Conservation (phyloP, 1,140 invertebrate genomes). For the Lordiphosa mommai region DNA sequence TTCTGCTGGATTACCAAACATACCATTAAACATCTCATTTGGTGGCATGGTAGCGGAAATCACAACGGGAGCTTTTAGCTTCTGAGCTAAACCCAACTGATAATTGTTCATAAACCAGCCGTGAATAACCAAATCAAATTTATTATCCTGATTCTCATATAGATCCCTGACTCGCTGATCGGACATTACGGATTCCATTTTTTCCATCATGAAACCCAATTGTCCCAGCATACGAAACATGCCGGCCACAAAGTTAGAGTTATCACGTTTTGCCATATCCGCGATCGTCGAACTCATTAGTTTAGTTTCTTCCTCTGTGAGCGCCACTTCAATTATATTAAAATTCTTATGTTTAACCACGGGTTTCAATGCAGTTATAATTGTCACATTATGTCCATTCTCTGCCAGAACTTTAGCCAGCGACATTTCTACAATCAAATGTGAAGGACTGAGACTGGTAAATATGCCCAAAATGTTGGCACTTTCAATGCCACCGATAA, state of each 20-base stretch:
- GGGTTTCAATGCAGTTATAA: slow-evolving; percentile 43
- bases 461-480: slow-evolving; percentile 60
- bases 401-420: slow-evolving; percentile 48
- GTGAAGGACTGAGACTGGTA: slow-evolving; percentile 42
- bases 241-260: background rate
- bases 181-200: no score
- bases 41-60: slow-evolving; percentile 12
- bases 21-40: background rate
- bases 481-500: slow-evolving; percentile 8
- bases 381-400: slow-evolving; percentile 59
- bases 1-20: slow-evolving; percentile 34
- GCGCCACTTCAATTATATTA: no score
- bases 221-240: background rate
- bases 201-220: slow-evolving; percentile 11
- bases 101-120: slow-evolving; percentile 60
- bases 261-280: slow-evolving; percentile 20
- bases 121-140: slow-evolving; percentile 60
- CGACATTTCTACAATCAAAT: slow-evolving; percentile 61
- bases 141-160: slow-evolving; percentile 47
- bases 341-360: slow-evolving; percentile 45
- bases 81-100: slow-evolving; percentile 52
- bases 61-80: slow-evolving; percentile 50
- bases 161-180: slow-evolving; percentile 34
- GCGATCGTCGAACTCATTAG: slow-evolving; percentile 9
- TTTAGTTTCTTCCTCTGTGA: no score